Conservation (phyloP, 2,113 vertebrate genomes). For the Archilochus colubris region DNA sequence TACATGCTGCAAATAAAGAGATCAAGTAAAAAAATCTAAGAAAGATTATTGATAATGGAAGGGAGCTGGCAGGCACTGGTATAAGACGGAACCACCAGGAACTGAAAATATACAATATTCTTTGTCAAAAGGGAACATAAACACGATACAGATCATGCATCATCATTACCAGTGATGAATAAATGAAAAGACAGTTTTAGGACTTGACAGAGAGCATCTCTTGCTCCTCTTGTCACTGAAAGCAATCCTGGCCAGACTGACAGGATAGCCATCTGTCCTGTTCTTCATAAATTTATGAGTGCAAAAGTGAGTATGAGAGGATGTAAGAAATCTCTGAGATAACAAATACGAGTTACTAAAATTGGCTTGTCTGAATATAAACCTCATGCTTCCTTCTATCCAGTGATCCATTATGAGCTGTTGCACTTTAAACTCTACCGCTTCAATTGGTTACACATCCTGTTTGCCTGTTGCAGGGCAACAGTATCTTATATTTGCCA, state of each 20-base stretch:
- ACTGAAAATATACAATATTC: accelerated
- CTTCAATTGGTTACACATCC: background rate
- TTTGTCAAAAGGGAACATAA: background rate
- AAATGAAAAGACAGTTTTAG: background rate
- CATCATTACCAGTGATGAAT: background rate
- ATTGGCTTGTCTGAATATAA: background rate
- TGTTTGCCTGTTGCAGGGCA: background rate
- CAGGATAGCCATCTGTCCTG: background rate
- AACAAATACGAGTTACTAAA: background rate
- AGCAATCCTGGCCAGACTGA: background rate
- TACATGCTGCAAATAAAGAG: background rate
- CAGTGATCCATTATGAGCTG: background rate
- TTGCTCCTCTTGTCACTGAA: background rate
- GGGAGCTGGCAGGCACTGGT: background rate
- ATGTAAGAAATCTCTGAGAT: background rate
- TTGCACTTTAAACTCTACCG: background rate
- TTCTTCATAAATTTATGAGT: background rate
- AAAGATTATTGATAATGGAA: background rate
- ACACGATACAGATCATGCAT: background rate
- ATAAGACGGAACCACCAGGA: accelerated
- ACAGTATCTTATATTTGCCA: background rate
- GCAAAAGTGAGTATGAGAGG: background rate
- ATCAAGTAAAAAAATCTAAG: background rate
- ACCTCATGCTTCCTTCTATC: background rate
- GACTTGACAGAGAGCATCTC: background rate